phyloP scores from a whole-genome alignment of 1,140 invertebrate genomes.

The Panagrolaimus sp. region DNA sequence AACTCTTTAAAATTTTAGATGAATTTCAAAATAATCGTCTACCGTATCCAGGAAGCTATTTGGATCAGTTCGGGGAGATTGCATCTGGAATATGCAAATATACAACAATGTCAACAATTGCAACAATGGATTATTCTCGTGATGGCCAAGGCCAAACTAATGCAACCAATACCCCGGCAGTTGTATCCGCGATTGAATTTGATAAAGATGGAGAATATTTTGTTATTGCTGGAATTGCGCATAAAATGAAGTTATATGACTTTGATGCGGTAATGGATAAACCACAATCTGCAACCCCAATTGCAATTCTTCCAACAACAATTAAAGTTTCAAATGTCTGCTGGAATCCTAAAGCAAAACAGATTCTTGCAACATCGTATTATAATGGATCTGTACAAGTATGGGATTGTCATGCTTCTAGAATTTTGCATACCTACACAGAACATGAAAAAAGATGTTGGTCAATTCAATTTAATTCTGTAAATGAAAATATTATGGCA shows the following conservation, averaged over 20 bases:
- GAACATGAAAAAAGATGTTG: constrained; percentile 93
- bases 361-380: constrained; percentile 81
- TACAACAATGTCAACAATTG: neutral
- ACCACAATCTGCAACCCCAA: constrained; percentile 76
- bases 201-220: constrained; percentile 93
- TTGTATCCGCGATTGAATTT: constrained; percentile 76
- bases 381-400: constrained; percentile 88
- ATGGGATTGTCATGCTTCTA: constrained; percentile 83
- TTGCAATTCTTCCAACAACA: constrained; percentile 63
- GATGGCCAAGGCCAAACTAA: constrained; percentile 15
- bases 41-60: neutral
- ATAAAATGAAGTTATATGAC: constrained; percentile 86
- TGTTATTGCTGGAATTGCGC: constrained; percentile 90
- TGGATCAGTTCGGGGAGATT: constrained; percentile 5
- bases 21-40: neutral
- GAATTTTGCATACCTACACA: constrained; percentile 61
- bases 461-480: constrained; percentile 90
- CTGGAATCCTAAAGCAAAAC: constrained; percentile 88
- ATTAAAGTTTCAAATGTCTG: constrained; percentile 71
- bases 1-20: constrained; percentile 6
- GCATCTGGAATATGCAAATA: neutral
- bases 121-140: constrained; percentile 19
- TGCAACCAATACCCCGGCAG: constrained; percentile 17
- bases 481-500: constrained; percentile 81
- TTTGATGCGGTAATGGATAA: constrained; percentile 73